A percentile compares a stretch with the other conserved stretches of the same genome.
phyloP scores from a whole-genome alignment of 1,140 invertebrate species.

The Neodiprion fabricii region DNA sequence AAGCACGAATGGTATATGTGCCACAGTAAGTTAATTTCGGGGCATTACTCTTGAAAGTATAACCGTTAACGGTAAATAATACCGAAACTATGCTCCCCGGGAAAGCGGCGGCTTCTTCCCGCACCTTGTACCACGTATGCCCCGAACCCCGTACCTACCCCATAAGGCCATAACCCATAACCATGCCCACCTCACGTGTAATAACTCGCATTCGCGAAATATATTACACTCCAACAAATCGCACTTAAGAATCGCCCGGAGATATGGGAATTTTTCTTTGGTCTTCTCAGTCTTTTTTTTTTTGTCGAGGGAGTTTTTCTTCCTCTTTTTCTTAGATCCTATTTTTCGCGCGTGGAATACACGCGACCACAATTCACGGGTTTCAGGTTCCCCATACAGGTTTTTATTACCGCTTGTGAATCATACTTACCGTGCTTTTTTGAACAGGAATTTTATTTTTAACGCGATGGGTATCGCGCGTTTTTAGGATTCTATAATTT shows the following conservation, averaged over 20 bases:
- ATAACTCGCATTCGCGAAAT: constrained; percentile 27
- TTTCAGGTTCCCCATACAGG: neutral
- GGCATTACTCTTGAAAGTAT: constrained; percentile 40
- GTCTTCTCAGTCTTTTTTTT: neutral
- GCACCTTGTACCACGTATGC: no score
- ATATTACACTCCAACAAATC: constrained; percentile 36
- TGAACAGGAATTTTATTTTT: neutral
- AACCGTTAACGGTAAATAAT: constrained; percentile 52
- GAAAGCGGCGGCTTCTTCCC: constrained; percentile 25
- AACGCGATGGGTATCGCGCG: no score
- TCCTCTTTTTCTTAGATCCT: no score
- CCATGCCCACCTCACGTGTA: neutral
- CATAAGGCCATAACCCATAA: no score
- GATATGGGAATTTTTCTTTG: neutral
- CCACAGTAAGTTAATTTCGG: constrained; percentile 47
- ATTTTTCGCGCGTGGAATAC: neutral
- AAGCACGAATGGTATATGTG: constrained; percentile 33
- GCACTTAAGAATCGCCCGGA: constrained; percentile 28
- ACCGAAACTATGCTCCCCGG: constrained; percentile 41
- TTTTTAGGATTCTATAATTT: no score
- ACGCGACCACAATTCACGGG: neutral
- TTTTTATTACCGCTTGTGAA: neutral
- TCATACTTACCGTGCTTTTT: neutral
- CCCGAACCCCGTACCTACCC: no score
- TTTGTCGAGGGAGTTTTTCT: neutral